Evolutionary conservation across 1,140 invertebrate species (phyloP), one percentile per base, ranked within the genome.

Genomic region (Meloidogyne floridensis): DNA sequence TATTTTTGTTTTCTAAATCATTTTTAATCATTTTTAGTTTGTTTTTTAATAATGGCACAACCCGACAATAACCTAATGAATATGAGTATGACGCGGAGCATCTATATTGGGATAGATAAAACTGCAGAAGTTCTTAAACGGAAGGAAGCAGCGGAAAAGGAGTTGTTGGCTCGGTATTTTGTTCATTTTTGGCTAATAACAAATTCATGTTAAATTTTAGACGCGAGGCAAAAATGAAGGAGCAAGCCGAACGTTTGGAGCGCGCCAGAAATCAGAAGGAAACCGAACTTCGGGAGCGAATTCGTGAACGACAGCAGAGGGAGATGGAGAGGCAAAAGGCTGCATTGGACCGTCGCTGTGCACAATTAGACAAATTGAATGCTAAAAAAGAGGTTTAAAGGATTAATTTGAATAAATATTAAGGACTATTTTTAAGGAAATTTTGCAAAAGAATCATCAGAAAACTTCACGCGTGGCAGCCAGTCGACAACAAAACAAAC

Each of bases 391-490:
- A 54, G 56, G 84, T 85, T 9, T 32, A 13, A 18, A 6, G 4
- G 32, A 18, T 8, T 15, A 9, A 59, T 59, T 47, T 42, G 18
- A 6, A 42, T 78, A 18, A 32, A 71, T 70, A 15, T 15, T 73
- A 79, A 78, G 11, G 3, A 4, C 7, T 51, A n/a, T 51, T 65
- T 53, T 84, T 83, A 43, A 83, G 83, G 83, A 85, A 74, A 85
- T 90, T 72, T 79, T 88, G 6, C 80, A 81, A 51, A 85, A 83
- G 43, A 79, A 85, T 6, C 87, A 88, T 72, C 81, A 77, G 13
- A 77, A 76, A 2, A 72, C 87, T 32, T 88, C 87, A 11, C 80
- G 87, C n/a, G 82, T 80, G 20, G 81, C 73, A 15, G 70, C 78
- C 2, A 32, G 47, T n/a, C 69, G 53, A 32, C 80, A 59, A 42